Conservation (phyloP, 2,888 invertebrate genomes). For the Campoplex capitator region DNA sequence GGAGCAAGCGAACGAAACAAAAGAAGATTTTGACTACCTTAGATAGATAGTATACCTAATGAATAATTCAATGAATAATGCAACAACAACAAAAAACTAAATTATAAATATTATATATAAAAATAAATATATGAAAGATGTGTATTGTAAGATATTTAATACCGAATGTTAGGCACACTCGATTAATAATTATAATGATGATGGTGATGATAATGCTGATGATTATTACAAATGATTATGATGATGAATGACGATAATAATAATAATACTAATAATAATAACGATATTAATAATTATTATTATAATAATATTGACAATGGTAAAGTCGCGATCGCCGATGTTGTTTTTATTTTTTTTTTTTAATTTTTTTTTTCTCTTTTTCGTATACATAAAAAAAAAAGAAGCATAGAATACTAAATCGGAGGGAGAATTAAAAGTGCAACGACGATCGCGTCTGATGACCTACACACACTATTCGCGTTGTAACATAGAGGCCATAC, state of each 20-base stretch:
- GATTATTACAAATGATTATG: slow-evolving; percentile 54
- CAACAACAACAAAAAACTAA: slow-evolving; percentile 69
- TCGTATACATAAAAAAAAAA: slow-evolving; percentile 59
- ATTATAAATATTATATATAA: slow-evolving; percentile 78
- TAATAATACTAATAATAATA: slow-evolving; percentile 56
- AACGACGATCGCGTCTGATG: slow-evolving; percentile 67
- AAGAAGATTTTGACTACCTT: slow-evolving; percentile 81
- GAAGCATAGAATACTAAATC: slow-evolving; percentile 46
- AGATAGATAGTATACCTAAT: slow-evolving; percentile 81
- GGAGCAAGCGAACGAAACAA: slow-evolving; percentile 75
- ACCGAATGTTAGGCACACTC: slow-evolving; percentile 81
- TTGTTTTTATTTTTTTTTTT: slow-evolving; percentile 17
- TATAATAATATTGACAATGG: slow-evolving; percentile 63
- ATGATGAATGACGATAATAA: slow-evolving; percentile 54
- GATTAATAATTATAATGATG: slow-evolving; percentile 74
- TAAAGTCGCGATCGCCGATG: slow-evolving; percentile 65
- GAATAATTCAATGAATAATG: slow-evolving; percentile 73
- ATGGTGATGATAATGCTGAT: slow-evolving; percentile 71
- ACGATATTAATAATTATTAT: slow-evolving; percentile 26
- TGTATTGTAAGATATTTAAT: slow-evolving; percentile 84
- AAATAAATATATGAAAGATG: slow-evolving; percentile 80
- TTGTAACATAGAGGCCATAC: slow-evolving; percentile 82
- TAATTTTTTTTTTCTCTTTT: not conserved
- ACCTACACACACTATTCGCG: slow-evolving; percentile 79
- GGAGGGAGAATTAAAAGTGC: slow-evolving; percentile 50